Evolutionary conservation across 2,888 invertebrate species (phyloP).

Genomic region (Acanthoscelides obtectus): DNA sequence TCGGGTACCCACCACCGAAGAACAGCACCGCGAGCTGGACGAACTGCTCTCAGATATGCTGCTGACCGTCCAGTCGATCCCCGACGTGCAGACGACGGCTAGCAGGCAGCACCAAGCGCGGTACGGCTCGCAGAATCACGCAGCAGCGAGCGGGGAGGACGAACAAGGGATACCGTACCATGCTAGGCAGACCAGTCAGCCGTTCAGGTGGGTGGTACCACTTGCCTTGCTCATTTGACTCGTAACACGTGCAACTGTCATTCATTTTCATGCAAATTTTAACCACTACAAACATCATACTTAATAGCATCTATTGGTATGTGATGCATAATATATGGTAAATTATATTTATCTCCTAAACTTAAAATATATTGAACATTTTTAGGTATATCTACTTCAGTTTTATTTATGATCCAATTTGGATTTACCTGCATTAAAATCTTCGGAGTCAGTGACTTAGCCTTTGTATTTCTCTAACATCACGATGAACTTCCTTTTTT

Average conservation of each 20-base stretch:
- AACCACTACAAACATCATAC: too few species aligned
- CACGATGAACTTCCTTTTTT: too few species aligned
- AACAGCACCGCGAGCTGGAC: constrained; percentile 70
- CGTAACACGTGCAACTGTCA: background rate
- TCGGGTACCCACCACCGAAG: constrained; percentile 49
- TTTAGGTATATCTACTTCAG: too few species aligned
- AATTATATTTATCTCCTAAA: too few species aligned
- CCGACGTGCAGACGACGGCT: constrained; percentile 47
- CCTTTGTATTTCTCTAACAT: too few species aligned
- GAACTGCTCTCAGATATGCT: constrained; percentile 82
- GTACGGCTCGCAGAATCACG: constrained; percentile 32
- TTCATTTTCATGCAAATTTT: too few species aligned
- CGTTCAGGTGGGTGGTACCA: constrained; percentile 42
- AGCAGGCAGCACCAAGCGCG: constrained; percentile 23
- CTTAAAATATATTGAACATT: too few species aligned
- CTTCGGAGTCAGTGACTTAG: too few species aligned
- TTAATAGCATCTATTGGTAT: too few species aligned
- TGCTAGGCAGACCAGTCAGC: constrained; percentile 83
- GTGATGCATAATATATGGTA: too few species aligned
- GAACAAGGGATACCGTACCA: constrained; percentile 80
- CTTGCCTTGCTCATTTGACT: background rate
- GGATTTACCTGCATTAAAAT: too few species aligned
- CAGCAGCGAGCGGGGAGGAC: constrained; percentile 34
- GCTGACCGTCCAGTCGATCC: constrained; percentile 80
- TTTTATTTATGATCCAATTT: too few species aligned